A percentile compares a stretch with the other conserved stretches of the same genome.
Conservation (phyloP, 2,797 vertebrate genomes). For the Sebastes cheni region DNA sequence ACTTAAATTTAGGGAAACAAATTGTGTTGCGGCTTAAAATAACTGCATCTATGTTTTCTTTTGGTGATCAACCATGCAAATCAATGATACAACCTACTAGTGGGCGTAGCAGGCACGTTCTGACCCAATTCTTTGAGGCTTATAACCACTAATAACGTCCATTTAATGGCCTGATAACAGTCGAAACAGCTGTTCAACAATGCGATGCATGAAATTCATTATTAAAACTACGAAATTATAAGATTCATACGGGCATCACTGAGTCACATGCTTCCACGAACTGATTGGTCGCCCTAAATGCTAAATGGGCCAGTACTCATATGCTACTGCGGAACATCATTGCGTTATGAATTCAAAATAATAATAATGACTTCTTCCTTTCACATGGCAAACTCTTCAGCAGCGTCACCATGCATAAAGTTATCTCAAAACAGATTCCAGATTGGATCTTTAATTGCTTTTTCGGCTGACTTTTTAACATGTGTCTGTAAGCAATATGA, state of each 20-base stretch:
- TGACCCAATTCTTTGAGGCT: background rate
- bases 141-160: background rate
- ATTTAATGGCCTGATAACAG: background rate
- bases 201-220: slow-evolving; percentile 15
- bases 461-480: slow-evolving; percentile 81
- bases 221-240: slow-evolving; percentile 23
- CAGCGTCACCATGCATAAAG: slow-evolving; percentile 62
- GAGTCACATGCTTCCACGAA: slow-evolving; percentile 13
- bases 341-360: slow-evolving; percentile 49
- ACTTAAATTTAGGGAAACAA: too few species aligned
- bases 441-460: slow-evolving; percentile 81
- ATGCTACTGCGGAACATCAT: slow-evolving; percentile 31
- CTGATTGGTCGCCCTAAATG: slow-evolving; percentile 41
- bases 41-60: background rate
- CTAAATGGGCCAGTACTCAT: slow-evolving; percentile 54
- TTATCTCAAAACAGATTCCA: slow-evolving; percentile 64
- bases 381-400: slow-evolving; percentile 42
- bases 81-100: background rate
- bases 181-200: background rate
- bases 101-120: background rate
- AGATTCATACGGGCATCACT: slow-evolving; percentile 2
- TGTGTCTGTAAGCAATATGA: slow-evolving; percentile 82
- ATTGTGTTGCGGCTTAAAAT: too few species aligned
- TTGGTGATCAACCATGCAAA: background rate
- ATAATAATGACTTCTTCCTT: slow-evolving; percentile 55